These are phyloP conservation scores for Ornithoptera alexandrae DNA, from an alignment of 2,888 invertebrate species.

Conservation along the genomic window DNA sequence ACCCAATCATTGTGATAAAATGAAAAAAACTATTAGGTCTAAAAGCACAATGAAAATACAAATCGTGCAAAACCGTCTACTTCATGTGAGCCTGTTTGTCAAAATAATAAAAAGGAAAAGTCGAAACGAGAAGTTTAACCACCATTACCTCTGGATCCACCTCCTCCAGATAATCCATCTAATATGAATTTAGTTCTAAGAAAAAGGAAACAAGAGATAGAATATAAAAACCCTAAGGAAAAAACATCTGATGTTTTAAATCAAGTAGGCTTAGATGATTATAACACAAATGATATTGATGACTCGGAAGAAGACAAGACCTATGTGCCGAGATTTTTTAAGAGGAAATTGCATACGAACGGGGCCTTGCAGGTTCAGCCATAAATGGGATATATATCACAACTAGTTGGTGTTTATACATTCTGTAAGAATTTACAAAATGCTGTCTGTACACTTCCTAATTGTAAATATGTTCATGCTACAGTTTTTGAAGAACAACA, in stretches of 20 bases:
- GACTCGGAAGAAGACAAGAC: constrained; percentile 25
- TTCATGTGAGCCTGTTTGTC: constrained; percentile 13
- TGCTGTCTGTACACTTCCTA: no score
- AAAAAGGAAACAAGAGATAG: constrained; percentile 34
- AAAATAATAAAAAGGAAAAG: constrained; percentile 9
- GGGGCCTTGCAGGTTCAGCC: constrained; percentile 50
- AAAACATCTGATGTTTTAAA: constrained; percentile 1
- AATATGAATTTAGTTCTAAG: constrained; percentile 32
- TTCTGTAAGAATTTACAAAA: constrained; percentile 54
- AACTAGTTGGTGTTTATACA: constrained; percentile 52
- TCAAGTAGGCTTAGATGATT: constrained; percentile 5
- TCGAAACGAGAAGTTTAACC: constrained; percentile 34
- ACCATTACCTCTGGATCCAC: constrained; percentile 38
- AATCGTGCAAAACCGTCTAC: constrained; percentile 29
- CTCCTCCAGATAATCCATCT: constrained; percentile 33
- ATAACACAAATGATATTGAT: constrained; percentile 11
- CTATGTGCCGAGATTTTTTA: constrained; percentile 58
- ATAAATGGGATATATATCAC: constrained; percentile 52
- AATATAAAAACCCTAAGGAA: constrained; percentile 24
- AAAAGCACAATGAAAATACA: constrained; percentile 41
- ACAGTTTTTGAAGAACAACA: no score
- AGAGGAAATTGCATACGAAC: constrained; percentile 53
- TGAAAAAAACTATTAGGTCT: constrained; percentile 59
- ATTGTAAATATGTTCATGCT: no score
- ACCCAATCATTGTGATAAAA: constrained; percentile 31